Evolutionary conservation across 1,140 invertebrate species (phyloP).

Genomic region (Aporrectodea caliginosa): DNA sequence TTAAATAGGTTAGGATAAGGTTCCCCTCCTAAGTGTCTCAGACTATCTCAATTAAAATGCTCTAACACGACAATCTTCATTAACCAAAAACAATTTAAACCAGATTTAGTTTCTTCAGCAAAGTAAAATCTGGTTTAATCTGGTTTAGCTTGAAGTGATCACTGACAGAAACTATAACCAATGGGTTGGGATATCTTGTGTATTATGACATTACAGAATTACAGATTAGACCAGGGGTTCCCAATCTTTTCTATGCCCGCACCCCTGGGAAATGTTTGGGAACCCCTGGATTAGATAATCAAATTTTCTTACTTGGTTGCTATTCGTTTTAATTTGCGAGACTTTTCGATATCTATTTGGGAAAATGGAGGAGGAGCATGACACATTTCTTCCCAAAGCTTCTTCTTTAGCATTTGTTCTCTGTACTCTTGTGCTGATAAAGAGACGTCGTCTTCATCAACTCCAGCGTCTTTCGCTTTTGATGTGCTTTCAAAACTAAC

Average conservation of each 20-base stretch:
- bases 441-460: background rate
- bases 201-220: background rate
- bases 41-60: too few species aligned
- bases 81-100: too few species aligned
- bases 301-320: background rate
- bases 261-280: too few species aligned
- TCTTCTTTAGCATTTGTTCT: background rate
- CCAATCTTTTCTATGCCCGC: background rate
- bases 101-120: too few species aligned
- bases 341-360: background rate
- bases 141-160: background rate
- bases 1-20: too few species aligned
- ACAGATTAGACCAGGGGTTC: background rate
- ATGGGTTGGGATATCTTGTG: background rate
- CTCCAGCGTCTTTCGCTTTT: background rate
- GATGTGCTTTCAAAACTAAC: background rate
- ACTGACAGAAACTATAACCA: background rate
- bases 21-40: too few species aligned
- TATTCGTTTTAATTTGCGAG: background rate
- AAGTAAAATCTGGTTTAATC: background rate
- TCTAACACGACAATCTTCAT: too few species aligned
- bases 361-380: background rate
- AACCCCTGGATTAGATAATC: too few species aligned
- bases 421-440: background rate
- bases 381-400: background rate